Conservation (phyloP, 1,140 invertebrate species). For the Apis cerana region DNA sequence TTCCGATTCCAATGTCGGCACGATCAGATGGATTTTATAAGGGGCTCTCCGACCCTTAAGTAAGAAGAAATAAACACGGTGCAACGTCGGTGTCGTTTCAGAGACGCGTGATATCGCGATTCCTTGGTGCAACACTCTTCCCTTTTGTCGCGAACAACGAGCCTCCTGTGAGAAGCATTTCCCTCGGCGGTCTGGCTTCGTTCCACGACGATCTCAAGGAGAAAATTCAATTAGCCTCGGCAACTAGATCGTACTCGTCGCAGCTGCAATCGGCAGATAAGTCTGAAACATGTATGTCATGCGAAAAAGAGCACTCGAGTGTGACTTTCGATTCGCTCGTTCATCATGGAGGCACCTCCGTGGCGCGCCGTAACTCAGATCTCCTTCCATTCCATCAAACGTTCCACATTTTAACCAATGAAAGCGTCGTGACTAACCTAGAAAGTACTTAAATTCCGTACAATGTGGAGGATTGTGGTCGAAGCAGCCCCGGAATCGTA, state of each 20-base stretch:
- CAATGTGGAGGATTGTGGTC: no score
- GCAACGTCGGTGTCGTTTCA: conserved; percentile 52
- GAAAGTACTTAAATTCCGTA: not conserved
- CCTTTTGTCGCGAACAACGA: conserved; percentile 73
- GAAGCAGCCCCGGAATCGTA: no score
- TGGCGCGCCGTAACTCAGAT: not conserved
- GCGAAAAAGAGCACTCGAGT: conserved; percentile 2
- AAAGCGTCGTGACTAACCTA: not conserved
- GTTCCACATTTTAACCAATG: not conserved
- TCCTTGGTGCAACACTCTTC: conserved; percentile 60
- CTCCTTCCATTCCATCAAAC: not conserved
- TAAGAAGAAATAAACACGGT: not conserved
- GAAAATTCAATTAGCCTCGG: conserved; percentile 72
- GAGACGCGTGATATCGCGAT: conserved; percentile 70
- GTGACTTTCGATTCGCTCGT: not conserved
- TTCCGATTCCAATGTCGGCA: conserved; percentile 40
- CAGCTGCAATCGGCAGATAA: conserved; percentile 66
- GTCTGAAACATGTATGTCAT: conserved; percentile 18
- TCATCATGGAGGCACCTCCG: not conserved
- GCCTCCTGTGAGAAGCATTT: conserved; percentile 62
- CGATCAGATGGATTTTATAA: conserved; percentile 46
- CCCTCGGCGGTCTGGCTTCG: conserved; percentile 53
- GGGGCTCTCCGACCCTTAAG: conserved; percentile 40
- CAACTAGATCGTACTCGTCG: conserved; percentile 51
- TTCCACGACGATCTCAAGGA: conserved; percentile 62